phyloP scores from a whole-genome alignment of 35 echinoderm and acorn worm species.

The Heliocidaris tuberculata region DNA sequence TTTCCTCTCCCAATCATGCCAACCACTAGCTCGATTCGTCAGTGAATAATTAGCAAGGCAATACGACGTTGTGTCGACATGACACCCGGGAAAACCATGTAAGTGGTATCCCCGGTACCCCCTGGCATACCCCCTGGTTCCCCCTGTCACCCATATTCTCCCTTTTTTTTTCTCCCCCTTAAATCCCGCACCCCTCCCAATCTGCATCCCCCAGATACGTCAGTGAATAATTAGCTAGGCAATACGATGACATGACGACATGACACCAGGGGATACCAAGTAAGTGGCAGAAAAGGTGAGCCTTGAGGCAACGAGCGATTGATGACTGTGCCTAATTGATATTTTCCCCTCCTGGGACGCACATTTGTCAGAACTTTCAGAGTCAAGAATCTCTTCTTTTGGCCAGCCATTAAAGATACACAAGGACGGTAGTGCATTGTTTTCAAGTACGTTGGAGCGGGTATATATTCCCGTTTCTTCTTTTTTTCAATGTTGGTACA shows the following conservation, averaged over 20 bases:
- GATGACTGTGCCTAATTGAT: background rate
- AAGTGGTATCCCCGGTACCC: no score
- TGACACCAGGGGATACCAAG: background rate
- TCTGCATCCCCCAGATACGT: no score
- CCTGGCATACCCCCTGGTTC: no score
- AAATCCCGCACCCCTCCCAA: no score
- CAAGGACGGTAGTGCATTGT: background rate
- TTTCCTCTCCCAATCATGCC: background rate
- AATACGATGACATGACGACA: background rate
- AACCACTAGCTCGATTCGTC: background rate
- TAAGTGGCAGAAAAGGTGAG: background rate
- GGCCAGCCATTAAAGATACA: background rate
- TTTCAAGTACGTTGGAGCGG: background rate
- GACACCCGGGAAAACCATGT: no score
- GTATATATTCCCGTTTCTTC: no score
- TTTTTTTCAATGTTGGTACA: no score
- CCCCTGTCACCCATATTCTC: no score
- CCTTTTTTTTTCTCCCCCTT: no score
- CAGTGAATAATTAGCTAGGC: background rate
- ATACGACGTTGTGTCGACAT: no score
- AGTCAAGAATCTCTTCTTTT: background rate
- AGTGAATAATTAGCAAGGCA: background rate
- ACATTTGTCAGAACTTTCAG: background rate
- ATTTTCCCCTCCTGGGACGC: constrained; percentile 2
- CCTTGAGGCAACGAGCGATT: background rate